Conservation (phyloP, 2,113 vertebrate species). For the Strix uralensis region DNA sequence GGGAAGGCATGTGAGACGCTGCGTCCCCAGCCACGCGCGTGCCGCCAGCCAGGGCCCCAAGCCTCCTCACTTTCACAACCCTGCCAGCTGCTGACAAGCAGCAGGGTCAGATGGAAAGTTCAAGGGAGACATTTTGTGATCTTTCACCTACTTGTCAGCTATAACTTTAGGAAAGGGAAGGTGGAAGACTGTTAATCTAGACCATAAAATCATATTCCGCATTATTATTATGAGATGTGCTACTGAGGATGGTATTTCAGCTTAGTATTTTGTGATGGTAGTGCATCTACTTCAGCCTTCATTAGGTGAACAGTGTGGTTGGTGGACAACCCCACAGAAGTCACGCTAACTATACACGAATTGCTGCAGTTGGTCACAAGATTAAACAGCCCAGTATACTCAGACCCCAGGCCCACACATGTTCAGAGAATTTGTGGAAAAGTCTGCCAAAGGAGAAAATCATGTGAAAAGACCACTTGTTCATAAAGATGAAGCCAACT, state of each 20-base stretch:
- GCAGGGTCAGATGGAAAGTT: not conserved
- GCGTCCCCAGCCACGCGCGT: not conserved
- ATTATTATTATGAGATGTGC: not conserved
- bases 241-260: not conserved
- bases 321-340: not conserved
- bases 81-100: not conserved
- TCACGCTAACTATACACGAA: not conserved
- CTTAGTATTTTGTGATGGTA: not conserved
- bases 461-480: not conserved
- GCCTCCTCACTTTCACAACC: not conserved
- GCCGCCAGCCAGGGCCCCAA: not conserved
- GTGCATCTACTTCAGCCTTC: not conserved
- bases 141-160: conserved; percentile 25
- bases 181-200: not conserved
- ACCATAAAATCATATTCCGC: not conserved
- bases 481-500: not conserved
- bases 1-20: not conserved
- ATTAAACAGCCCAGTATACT: not conserved
- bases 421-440: not conserved
- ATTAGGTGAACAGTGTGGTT: not conserved
- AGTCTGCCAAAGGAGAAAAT: not conserved
- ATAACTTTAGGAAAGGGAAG: not conserved
- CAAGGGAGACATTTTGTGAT: not conserved
- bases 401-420: no score
- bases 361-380: not conserved